Percentiles rank a stretch among this genome's conserved stretches.
These are phyloP conservation scores for Chinchilla lanigera DNA, from an alignment of 2,113 vertebrate genomes.

Conservation along the genomic window DNA sequence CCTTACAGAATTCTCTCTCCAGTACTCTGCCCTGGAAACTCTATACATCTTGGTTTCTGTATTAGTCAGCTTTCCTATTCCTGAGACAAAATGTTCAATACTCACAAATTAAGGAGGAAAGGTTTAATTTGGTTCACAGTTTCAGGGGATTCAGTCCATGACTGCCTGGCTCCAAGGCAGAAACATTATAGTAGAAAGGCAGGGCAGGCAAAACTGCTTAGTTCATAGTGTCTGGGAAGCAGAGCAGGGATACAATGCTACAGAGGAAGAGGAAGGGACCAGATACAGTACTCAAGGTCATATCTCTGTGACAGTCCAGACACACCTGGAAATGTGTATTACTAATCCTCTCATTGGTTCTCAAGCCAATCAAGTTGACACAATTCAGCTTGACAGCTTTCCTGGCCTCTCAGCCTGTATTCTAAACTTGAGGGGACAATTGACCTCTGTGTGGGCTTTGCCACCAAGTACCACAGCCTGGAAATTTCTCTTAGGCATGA, in stretches of 20 bases:
- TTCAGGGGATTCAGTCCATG: not conserved
- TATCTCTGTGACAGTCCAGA: not conserved
- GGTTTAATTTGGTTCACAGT: not conserved
- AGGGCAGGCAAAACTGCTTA: not conserved
- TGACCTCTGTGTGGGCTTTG: not conserved
- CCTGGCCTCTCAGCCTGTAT: not conserved
- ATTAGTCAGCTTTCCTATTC: not conserved
- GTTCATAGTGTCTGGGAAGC: not conserved
- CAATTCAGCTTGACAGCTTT: not conserved
- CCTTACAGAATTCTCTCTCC: not conserved
- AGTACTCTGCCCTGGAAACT: not conserved
- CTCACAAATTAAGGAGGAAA: not conserved
- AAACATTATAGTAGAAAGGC: not conserved
- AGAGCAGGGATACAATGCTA: not conserved
- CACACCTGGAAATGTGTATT: not conserved
- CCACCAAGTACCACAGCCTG: not conserved
- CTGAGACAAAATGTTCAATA: not conserved
- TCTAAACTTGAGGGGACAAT: not conserved
- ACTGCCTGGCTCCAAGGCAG: not conserved
- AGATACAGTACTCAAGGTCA: not conserved
- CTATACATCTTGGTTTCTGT: not conserved
- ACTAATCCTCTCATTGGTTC: not conserved
- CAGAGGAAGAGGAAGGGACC: not conserved
- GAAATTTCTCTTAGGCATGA: not conserved
- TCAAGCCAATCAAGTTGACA: not conserved